A percentile compares a stretch with the other conserved stretches of the same genome.
phyloP scores from a whole-genome alignment of 2,797 vertebrate genomes.

The Brachymystax lenok region DNA sequence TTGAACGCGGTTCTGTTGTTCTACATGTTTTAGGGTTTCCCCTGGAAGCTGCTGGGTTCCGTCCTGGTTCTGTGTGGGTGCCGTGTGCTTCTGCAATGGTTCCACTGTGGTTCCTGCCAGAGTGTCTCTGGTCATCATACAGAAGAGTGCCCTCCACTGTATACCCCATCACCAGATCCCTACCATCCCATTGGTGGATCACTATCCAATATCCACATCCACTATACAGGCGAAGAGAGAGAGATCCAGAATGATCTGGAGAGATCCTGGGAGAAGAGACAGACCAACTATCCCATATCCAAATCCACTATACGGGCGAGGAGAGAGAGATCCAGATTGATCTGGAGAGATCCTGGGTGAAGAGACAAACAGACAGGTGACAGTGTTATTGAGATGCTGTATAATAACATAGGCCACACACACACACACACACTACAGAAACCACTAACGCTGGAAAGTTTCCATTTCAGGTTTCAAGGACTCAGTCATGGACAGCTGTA shows the following conservation, averaged over 20 bases:
- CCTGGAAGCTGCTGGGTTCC: slow-evolving; percentile 17
- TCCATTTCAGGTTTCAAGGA: too few species aligned
- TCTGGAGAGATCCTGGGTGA: too few species aligned
- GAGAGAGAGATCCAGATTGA: background rate
- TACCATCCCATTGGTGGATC: background rate
- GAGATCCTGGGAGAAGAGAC: background rate
- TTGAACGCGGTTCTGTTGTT: background rate
- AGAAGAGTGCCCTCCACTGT: slow-evolving; percentile 40
- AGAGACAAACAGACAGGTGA: too few species aligned
- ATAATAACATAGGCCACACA: too few species aligned
- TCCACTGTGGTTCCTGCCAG: slow-evolving; percentile 29
- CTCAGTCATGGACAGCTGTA: too few species aligned
- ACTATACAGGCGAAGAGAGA: background rate
- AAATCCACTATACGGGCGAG: too few species aligned
- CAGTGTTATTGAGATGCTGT: too few species aligned
- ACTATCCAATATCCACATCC: background rate
- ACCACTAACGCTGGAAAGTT: too few species aligned
- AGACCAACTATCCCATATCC: background rate
- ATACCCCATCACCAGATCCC: background rate
- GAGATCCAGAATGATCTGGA: background rate
- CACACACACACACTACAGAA: too few species aligned
- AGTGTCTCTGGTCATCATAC: slow-evolving; percentile 75
- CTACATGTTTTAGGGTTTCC: background rate
- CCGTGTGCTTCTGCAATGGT: slow-evolving; percentile 18
- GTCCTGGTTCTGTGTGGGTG: slow-evolving; percentile 39